A percentile compares a stretch with the other conserved stretches of the same genome.
Conservation (phyloP, 2,797 vertebrate species). For the Micropoecilia bifurca region DNA sequence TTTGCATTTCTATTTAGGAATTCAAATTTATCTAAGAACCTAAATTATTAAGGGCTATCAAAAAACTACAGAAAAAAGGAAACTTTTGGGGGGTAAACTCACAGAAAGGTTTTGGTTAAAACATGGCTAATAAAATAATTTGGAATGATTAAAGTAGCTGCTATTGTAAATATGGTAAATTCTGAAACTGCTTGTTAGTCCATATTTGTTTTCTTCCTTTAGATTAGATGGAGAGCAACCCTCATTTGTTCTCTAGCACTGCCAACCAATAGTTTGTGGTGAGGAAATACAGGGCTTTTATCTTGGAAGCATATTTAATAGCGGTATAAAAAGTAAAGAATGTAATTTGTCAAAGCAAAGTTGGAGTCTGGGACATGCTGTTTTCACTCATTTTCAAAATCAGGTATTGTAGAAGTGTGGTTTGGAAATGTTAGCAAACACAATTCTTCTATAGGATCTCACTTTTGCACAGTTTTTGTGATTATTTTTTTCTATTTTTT, state of each 20-base stretch:
- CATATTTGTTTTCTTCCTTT: conserved; percentile 63
- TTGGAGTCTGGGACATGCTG: conserved; percentile 62
- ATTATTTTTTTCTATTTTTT: conserved; percentile 38
- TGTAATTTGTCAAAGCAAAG: conserved; percentile 71
- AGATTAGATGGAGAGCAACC: conserved; percentile 54
- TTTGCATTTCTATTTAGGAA: neutral
- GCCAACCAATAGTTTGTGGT: conserved; percentile 54
- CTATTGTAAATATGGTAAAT: conserved; percentile 62
- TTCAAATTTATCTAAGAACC: conserved; percentile 15
- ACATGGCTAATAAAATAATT: conserved; percentile 21
- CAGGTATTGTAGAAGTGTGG: conserved; percentile 72
- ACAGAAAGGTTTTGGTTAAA: conserved; percentile 41
- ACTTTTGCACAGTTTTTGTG: conserved; percentile 62
- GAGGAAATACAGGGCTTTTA: conserved; percentile 39
- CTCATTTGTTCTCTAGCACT: conserved; percentile 53
- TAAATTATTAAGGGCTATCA: conserved; percentile 47
- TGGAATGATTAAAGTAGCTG: conserved; percentile 56
- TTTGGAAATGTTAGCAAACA: conserved; percentile 70
- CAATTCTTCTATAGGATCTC: conserved; percentile 40
- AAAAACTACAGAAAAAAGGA: conserved; percentile 6
- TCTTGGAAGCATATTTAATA: conserved; percentile 68
- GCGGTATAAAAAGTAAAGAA: conserved; percentile 64
- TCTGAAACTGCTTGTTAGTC: conserved; percentile 65
- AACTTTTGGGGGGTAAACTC: conserved; percentile 34
- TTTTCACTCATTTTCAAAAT: conserved; percentile 68